phyloP scores from a whole-genome alignment of 2,113 vertebrate genomes.

The Butastur rufipennis region DNA sequence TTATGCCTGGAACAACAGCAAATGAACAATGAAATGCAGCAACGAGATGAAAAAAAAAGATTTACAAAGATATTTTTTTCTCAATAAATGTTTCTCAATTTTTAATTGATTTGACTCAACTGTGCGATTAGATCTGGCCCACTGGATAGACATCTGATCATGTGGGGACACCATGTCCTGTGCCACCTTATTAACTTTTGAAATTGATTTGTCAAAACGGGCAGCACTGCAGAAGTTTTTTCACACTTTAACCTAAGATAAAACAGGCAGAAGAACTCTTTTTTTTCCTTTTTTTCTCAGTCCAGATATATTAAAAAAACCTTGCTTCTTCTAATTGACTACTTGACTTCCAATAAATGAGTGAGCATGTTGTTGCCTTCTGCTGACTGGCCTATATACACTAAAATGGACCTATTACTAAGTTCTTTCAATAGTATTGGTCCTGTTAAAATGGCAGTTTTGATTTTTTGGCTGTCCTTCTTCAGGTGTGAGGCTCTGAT shows the following conservation, averaged over 20 bases:
- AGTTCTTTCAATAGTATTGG: background rate
- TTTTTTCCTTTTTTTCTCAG: background rate
- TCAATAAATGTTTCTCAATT: background rate
- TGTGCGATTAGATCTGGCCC: background rate
- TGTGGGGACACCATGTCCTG: background rate
- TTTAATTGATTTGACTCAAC: background rate
- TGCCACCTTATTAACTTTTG: background rate
- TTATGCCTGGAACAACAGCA: conserved; percentile 30
- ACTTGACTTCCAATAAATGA: background rate
- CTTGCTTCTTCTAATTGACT: background rate
- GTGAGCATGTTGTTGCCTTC: background rate
- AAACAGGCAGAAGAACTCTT: background rate
- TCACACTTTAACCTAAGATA: background rate
- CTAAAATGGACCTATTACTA: background rate
- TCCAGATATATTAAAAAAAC: background rate
- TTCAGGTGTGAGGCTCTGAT: background rate
- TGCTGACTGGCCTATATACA: background rate
- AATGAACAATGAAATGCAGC: conserved; percentile 32
- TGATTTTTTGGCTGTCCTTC: background rate
- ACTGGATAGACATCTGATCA: background rate
- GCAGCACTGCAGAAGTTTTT: background rate
- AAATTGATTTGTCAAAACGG: background rate
- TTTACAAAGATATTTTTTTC: background rate
- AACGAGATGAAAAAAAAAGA: background rate
- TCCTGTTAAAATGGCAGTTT: background rate